These are phyloP conservation scores for Cepphus grylle DNA, from an alignment of 2,113 vertebrate genomes.

Conservation along the genomic window DNA sequence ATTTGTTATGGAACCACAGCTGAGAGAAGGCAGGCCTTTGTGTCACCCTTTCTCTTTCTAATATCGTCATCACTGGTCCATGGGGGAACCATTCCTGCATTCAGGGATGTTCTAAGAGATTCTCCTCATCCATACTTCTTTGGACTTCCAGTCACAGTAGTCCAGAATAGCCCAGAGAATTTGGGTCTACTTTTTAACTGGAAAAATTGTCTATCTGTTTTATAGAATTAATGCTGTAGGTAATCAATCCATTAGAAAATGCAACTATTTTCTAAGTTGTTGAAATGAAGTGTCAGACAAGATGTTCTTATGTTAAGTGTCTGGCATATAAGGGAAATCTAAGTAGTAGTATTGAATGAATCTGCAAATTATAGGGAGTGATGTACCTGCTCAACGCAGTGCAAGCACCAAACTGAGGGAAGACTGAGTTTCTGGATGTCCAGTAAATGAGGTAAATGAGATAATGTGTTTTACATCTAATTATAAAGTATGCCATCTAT, in stretches of 20 bases:
- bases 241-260: not conserved
- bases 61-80: not conserved
- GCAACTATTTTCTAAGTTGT: not conserved
- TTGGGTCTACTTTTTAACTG: not conserved
- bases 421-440: not conserved
- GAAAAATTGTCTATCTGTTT: not conserved
- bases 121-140: not conserved
- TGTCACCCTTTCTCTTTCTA: not conserved
- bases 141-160: not conserved
- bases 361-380: not conserved
- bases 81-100: not conserved
- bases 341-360: not conserved
- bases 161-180: not conserved
- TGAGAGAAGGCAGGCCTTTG: not conserved
- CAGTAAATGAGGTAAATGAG: not conserved
- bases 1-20: not conserved
- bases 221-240: not conserved
- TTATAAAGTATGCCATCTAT: not conserved
- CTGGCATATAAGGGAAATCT: not conserved
- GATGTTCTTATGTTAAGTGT: not conserved
- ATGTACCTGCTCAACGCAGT: not conserved
- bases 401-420: not conserved
- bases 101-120: not conserved
- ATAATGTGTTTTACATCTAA: not conserved
- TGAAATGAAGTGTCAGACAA: not conserved